Base-by-base conservation (phyloP, 23 tunicate genomes). In the Styela clava region DNA sequence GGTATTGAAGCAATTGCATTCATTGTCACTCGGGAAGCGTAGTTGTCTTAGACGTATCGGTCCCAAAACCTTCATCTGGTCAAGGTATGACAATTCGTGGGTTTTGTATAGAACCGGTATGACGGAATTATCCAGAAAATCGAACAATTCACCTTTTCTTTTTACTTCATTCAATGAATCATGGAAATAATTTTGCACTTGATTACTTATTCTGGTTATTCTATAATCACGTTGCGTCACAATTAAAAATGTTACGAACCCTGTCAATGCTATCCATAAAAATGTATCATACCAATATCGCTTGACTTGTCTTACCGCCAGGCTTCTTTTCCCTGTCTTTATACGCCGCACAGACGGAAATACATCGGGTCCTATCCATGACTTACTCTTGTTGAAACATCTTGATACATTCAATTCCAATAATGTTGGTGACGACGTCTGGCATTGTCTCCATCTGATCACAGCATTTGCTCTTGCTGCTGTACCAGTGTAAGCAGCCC, bases 301-400 rank as follows among this genome's bases (percentile, higher is more conserved):
- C 33, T 73, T 73, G 32, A 91, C 97, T 51, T 91, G 97, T 22
- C 84, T 7, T 24, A 91, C 90, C 2, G 97, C 87, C 0, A 91
- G 62, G 33, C 70, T 83, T 3, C 89, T 69, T 56, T 86, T 82
- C 33, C 97, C 97, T 62, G 89, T 82, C 35, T 74, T 70, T 12
- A 35, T 63, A 69, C 86, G 68, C 7, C 74, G 63, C 23, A 52
- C 56, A 26, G 80, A 81, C 16, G 82, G 65, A 34, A 89, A 27
- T 22, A 12, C 31, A 29, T 25, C 30, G 16, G 71, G 71, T 5
- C 9, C 9, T 12, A 44, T 44, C 12, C 7, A 5, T 44, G 56
- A 44, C 12, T 12, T 12, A 44, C 56, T 44, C 7, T 44, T 44
- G 9, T 44, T 44, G 12, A 5, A 44, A 7, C 56, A 7, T 44